These are phyloP conservation scores for Drosophila buzzatii DNA, from an alignment of 2,888 invertebrate species.

Conservation along the genomic window DNA sequence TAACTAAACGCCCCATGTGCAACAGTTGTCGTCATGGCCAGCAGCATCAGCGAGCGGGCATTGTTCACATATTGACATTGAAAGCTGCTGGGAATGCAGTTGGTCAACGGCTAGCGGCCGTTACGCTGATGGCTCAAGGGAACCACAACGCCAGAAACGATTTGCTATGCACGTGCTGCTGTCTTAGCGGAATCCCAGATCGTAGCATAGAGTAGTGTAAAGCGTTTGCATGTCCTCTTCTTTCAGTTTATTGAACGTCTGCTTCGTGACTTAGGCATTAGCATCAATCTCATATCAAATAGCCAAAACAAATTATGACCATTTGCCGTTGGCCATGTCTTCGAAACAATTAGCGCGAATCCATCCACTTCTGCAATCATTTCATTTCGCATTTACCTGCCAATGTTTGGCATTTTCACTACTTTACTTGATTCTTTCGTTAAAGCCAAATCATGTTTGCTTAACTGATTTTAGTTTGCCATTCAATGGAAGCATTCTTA, in stretches of 20 bases:
- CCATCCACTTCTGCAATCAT: not conserved
- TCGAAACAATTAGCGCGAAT: slow-evolving; percentile 35
- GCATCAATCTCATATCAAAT: slow-evolving; percentile 24
- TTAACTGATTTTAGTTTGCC: not conserved
- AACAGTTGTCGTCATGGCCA: slow-evolving; percentile 44
- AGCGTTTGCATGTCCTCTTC: no score
- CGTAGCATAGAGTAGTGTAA: no score
- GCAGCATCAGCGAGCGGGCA: slow-evolving; percentile 5
- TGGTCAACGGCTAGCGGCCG: not conserved
- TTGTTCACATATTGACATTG: slow-evolving; percentile 67
- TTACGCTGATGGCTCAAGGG: no score
- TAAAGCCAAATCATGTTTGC: slow-evolving; percentile 5
- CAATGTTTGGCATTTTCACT: slow-evolving; percentile 20
- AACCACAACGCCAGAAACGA: not conserved
- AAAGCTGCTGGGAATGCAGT: slow-evolving; percentile 59
- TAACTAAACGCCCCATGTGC: slow-evolving; percentile 39
- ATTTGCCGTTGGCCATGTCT: slow-evolving; percentile 24
- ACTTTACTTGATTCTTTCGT: not conserved
- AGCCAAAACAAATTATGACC: slow-evolving; percentile 16
- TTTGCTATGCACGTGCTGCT: slow-evolving; percentile 47
- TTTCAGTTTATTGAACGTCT: slow-evolving; percentile 27
- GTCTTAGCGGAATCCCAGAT: no score
- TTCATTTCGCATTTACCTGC: slow-evolving; percentile 52
- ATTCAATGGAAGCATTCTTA: not conserved
- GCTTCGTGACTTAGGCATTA: slow-evolving; percentile 59